Base-by-base conservation (phyloP, 1,140 invertebrate species). In the Teleopsis dalmanni region DNA sequence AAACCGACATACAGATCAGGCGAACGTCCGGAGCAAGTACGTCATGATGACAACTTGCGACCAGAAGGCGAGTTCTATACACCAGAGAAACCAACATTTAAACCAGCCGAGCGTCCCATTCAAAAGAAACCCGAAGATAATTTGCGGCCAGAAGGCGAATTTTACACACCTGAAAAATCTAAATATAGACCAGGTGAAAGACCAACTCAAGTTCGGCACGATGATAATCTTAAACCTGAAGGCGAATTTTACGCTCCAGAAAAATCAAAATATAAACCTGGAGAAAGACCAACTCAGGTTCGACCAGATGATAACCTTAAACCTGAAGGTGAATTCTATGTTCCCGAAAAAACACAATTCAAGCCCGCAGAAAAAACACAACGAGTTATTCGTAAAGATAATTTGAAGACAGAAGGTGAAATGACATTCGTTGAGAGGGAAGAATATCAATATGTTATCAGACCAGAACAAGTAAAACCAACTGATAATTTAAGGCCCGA, bases 251-350 rank as follows among this genome's bases (percentile, higher is more conserved):
- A 76, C 26, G 75, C 76, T 50, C 72, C 73, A 3, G 73, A 76
- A 52, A 62, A 72, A 51, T 70, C 72, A 0, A 56, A 61, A 43
- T 76, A 63, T 59, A 54, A 57, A 35, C 74, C 71, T n/a, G 79
- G 75, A 0, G 81, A 83, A 56, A 62, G 76, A 43, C 73, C 71
- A 47, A 61, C 65, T 38, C 75, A 74, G 10, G 77, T 72, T 37
- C 77, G 72, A 57, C 77, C 74, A 6, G 66, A 76, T 55, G 81
- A 83, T 56, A 80, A 81, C 56, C 52, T 81, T 0, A 65, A 63
- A 50, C 76, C 75, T 4, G 78, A 81, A 62, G 79, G 78, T 10
- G 76, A 87, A 68, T 63, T 87, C 53, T 73, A 78, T 47, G 50
- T 61, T 14, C 72, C 71, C 2, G 70, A 74, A 7, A 77, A 74